Evolutionary conservation across 2,113 vertebrate species (phyloP).

Genomic region (Saccopteryx leptura): DNA sequence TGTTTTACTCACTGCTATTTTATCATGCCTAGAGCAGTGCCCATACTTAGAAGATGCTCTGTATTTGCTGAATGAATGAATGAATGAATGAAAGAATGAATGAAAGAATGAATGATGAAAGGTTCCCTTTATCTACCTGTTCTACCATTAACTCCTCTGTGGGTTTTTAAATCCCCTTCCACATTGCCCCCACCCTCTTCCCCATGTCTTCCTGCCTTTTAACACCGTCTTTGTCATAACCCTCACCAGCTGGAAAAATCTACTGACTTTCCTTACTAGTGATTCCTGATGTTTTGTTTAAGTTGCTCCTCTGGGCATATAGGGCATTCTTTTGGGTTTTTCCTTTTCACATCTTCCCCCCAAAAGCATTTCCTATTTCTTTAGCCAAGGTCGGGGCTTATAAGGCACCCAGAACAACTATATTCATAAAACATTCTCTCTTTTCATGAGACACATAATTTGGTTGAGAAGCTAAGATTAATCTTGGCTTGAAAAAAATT

Average conservation of each 20-base stretch:
- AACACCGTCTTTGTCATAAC: background rate
- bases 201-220: background rate
- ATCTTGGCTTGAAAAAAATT: slow-evolving; percentile 40
- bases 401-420: background rate
- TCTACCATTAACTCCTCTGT: background rate
- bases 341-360: background rate
- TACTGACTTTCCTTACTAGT: background rate
- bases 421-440: background rate
- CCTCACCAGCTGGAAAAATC: slow-evolving; percentile 38
- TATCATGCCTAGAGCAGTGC: background rate
- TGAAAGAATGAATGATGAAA: slow-evolving; percentile 42
- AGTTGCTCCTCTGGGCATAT: background rate
- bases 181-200: background rate
- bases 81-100: slow-evolving; percentile 15
- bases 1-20: background rate
- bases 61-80: background rate
- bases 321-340: background rate
- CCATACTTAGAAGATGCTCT: background rate
- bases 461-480: slow-evolving; percentile 29
- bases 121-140: background rate
- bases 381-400: slow-evolving; percentile 5
- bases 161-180: slow-evolving; percentile 5
- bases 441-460: background rate
- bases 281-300: background rate
- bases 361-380: background rate